Conservation (phyloP, 2,113 vertebrate genomes). For the Antennarius striatus region DNA sequence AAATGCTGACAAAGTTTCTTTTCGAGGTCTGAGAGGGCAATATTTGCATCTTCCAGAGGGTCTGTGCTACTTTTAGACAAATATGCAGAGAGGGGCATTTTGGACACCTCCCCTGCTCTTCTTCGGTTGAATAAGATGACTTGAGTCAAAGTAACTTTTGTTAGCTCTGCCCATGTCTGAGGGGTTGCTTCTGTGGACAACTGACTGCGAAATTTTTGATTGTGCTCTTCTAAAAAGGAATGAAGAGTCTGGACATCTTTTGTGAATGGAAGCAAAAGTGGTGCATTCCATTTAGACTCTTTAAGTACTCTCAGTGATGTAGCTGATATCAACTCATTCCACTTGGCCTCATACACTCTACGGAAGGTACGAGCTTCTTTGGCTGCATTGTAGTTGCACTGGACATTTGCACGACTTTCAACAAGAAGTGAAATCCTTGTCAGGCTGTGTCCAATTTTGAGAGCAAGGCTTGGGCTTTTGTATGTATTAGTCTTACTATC, state of each 20-base stretch:
- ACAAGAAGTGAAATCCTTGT: not conserved
- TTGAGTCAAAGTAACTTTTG: conserved; percentile 47
- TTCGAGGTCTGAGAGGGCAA: too few relatives aligned
- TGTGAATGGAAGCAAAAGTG: conserved; percentile 7
- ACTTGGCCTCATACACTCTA: conserved; percentile 19
- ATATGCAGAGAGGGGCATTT: conserved; percentile 37
- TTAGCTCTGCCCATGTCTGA: conserved; percentile 25
- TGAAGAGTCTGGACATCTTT: conserved; percentile 33
- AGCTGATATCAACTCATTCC: conserved; percentile 34
- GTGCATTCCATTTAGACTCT: conserved; percentile 41
- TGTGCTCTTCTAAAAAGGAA: conserved; percentile 21
- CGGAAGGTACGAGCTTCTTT: conserved; percentile 3
- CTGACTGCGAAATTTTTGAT: not conserved
- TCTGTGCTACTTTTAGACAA: conserved; percentile 11
- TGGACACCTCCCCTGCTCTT: conserved; percentile 42
- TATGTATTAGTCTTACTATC: not conserved
- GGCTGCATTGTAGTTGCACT: not conserved
- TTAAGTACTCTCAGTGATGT: conserved; percentile 33
- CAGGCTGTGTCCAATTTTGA: not conserved
- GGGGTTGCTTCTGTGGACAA: conserved; percentile 3
- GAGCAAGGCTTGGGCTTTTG: not conserved
- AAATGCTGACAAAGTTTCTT: too few relatives aligned
- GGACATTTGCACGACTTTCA: conserved; percentile 8
- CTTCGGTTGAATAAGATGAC: conserved; percentile 52
- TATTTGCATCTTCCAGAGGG: not conserved